Percentiles rank a stretch among this genome's conserved stretches.
Evolutionary conservation across 2,888 invertebrate species (phyloP).

Genomic region (Bembecia ichneumoniformis): DNA sequence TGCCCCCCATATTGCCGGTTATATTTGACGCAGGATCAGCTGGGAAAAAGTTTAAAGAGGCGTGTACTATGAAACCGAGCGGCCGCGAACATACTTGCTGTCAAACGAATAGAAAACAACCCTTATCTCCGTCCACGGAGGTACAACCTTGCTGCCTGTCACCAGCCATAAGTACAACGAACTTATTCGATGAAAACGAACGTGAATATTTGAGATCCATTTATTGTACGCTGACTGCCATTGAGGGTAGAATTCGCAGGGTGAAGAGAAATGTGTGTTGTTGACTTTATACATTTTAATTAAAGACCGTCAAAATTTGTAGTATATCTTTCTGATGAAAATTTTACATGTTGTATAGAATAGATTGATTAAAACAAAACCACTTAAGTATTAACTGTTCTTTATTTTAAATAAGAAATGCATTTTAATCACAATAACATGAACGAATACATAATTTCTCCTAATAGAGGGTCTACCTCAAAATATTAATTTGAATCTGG

Average conservation of each 20-base stretch:
- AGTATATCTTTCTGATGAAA: no score
- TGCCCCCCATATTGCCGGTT: no score
- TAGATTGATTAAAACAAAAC: background rate
- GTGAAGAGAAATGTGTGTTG: constrained; percentile 21
- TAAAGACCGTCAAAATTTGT: no score
- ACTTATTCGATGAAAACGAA: constrained; percentile 34
- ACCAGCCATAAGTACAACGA: constrained; percentile 29
- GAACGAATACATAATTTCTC: background rate
- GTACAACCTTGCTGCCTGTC: constrained; percentile 17
- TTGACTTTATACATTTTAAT: no score
- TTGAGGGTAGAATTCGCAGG: constrained; percentile 51
- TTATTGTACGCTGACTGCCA: constrained; percentile 42
- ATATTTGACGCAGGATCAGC: no score
- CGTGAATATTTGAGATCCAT: constrained; percentile 38
- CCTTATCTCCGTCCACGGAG: background rate
- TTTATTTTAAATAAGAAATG: no score
- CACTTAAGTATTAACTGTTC: background rate
- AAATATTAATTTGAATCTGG: no score
- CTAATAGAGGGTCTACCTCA: constrained; percentile 7
- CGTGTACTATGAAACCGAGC: constrained; percentile 48
- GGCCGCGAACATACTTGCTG: constrained; percentile 28
- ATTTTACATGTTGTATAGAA: no score
- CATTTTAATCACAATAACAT: no score
- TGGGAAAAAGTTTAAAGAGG: constrained; percentile 20
- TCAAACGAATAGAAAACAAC: constrained; percentile 24